phyloP scores from a whole-genome alignment of 2,113 vertebrate genomes.

The Corythoichthys haematopterus region DNA sequence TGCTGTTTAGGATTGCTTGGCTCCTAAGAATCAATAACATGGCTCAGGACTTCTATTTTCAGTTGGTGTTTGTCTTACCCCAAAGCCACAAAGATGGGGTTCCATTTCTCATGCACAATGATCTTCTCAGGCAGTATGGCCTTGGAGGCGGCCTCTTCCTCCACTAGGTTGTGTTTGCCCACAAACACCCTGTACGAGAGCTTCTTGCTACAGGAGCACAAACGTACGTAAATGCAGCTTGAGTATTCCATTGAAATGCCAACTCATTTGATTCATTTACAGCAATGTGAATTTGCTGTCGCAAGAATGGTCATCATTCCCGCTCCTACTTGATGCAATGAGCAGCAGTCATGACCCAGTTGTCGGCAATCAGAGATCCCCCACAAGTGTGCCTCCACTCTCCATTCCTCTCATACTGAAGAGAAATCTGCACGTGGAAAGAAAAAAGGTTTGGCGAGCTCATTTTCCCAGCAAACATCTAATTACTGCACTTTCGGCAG shows the following conservation, averaged over 20 bases:
- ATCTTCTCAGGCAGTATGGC: conserved; percentile 73
- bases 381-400: conserved; percentile 76
- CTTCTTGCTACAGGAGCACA: conserved; percentile 55
- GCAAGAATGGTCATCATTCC: not conserved
- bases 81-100: conserved; percentile 66
- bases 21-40: too few species aligned
- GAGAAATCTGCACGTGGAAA: conserved; percentile 64
- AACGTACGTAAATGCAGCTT: not conserved
- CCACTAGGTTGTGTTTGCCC: conserved; percentile 79
- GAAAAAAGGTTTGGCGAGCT: conserved; percentile 8
- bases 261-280: not conserved
- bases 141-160: conserved; percentile 64
- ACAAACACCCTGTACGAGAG: conserved; percentile 80
- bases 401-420: conserved; percentile 67
- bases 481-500: conserved; percentile 19
- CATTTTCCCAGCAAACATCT: conserved; percentile 24
- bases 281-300: not conserved
- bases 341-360: conserved; percentile 81
- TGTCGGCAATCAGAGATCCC: conserved; percentile 74
- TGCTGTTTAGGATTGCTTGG: too few species aligned
- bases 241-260: not conserved
- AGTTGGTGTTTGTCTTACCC: conserved; percentile 54
- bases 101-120: conserved; percentile 83
- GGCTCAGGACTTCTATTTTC: too few species aligned
- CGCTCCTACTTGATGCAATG: conserved; percentile 76